Percentiles rank a stretch among this genome's conserved stretches.
These are phyloP conservation scores for Lineus longissimus DNA, from an alignment of 1,140 invertebrate genomes.

Conservation along the genomic window DNA sequence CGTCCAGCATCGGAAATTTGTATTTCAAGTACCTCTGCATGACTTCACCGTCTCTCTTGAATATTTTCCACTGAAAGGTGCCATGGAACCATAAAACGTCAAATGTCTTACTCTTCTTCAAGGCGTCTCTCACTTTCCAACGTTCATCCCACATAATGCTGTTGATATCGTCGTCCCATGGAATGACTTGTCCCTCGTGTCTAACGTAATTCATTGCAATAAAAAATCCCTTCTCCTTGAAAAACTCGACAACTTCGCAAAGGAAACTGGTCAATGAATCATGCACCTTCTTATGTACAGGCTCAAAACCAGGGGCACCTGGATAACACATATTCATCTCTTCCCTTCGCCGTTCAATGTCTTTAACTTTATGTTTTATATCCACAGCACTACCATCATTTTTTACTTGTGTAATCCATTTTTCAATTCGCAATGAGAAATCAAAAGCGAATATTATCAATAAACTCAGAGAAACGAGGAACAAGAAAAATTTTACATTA, in stretches of 20 bases:
- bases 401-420: too few species aligned
- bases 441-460: background rate
- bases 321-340: background rate
- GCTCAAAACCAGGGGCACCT: background rate
- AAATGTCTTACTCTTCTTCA: background rate
- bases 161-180: background rate
- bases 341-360: too few species aligned
- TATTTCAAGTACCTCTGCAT: too few species aligned
- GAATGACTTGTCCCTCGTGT: background rate
- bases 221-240: background rate
- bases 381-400: too few species aligned
- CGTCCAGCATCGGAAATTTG: background rate
- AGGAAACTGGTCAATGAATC: background rate
- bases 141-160: slow-evolving; percentile 1
- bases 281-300: background rate
- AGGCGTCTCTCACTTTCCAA: background rate
- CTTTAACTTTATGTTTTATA: too few species aligned
- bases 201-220: background rate
- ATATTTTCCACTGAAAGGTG: too few species aligned
- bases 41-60: too few species aligned
- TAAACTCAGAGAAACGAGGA: background rate
- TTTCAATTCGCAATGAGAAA: too few species aligned
- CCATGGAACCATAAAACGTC: background rate
- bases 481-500: background rate
- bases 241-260: background rate